Percentiles rank a stretch among this genome's conserved stretches.
Evolutionary conservation across 2,113 vertebrate genomes (phyloP).

Genomic region (Heterotilapia buettikoferi): DNA sequence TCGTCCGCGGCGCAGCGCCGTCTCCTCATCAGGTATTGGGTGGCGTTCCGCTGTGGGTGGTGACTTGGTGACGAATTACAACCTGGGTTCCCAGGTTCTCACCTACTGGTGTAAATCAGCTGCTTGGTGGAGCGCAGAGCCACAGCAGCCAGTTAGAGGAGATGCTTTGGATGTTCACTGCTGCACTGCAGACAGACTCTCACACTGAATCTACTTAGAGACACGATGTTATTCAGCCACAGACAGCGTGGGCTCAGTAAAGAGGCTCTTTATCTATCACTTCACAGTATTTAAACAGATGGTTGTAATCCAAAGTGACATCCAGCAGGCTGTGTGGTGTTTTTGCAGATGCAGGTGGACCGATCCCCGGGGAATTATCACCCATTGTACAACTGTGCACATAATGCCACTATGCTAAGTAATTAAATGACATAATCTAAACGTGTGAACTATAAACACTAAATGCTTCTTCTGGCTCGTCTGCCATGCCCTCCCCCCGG

Average conservation of each 20-base stretch:
- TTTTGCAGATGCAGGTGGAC: neutral
- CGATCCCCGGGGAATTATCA: neutral
- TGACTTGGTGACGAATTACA: slow-evolving; percentile 38
- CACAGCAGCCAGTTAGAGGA: slow-evolving; percentile 34
- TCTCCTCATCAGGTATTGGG: slow-evolving; percentile 4
- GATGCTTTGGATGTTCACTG: slow-evolving; percentile 44
- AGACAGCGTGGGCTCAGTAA: slow-evolving; percentile 30
- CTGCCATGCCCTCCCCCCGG: neutral
- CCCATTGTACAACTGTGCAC: neutral
- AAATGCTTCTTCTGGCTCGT: neutral
- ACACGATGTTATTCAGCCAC: slow-evolving; percentile 12
- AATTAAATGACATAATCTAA: neutral
- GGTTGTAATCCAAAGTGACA: slow-evolving; percentile 19
- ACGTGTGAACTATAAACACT: neutral
- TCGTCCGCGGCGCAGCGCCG: neutral
- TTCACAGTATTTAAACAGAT: slow-evolving; percentile 45
- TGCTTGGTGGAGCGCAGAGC: neutral
- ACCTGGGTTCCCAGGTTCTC: slow-evolving; percentile 8
- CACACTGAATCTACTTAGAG: slow-evolving; percentile 5
- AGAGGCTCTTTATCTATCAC: slow-evolving; percentile 31
- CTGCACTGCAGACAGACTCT: slow-evolving; percentile 63
- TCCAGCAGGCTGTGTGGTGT: neutral
- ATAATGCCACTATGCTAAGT: neutral
- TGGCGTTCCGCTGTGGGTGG: slow-evolving; percentile 22
- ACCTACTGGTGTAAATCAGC: slow-evolving; percentile 16